A percentile compares a stretch with the other conserved stretches of the same genome.
Evolutionary conservation across 1,140 invertebrate genomes (phyloP).

Genomic region (Drosophila tsacasi): DNA sequence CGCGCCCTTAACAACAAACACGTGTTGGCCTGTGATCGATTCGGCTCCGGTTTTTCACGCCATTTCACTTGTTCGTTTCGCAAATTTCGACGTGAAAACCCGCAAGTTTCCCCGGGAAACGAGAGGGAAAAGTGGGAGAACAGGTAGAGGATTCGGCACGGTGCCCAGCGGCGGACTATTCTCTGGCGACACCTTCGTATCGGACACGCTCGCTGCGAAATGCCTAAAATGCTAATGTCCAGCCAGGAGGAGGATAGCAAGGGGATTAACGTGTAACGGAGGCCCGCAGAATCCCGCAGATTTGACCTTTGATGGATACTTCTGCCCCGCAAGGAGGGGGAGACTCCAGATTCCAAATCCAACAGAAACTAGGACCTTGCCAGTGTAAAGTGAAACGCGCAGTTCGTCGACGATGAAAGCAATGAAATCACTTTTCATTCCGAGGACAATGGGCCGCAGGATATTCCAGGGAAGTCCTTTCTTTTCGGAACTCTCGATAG

Average conservation of each 20-base stretch:
- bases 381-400: conserved; percentile 35
- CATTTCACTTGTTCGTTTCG: conserved; percentile 47
- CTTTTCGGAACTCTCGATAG: conserved; percentile 34
- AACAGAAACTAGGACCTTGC: conserved; percentile 41
- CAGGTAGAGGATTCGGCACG: conserved; percentile 60
- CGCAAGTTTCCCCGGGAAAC: conserved; percentile 29
- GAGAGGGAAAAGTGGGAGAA: not conserved
- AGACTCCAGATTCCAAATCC: not conserved
- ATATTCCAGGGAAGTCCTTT: conserved; percentile 77
- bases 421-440: conserved; percentile 74
- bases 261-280: conserved; percentile 16
- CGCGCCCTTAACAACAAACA: conserved; percentile 60
- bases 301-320: conserved; percentile 37
- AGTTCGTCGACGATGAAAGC: conserved; percentile 27
- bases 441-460: conserved; percentile 56
- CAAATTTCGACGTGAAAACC: conserved; percentile 50
- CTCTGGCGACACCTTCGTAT: conserved; percentile 45
- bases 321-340: no score
- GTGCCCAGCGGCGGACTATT: conserved; percentile 24
- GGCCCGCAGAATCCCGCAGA: conserved; percentile 10
- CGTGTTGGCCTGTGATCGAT: conserved; percentile 22
- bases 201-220: conserved; percentile 42
- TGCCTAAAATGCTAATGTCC: conserved; percentile 40
- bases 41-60: conserved; percentile 53
- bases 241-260: conserved; percentile 2